Base-by-base conservation (phyloP, 2,797 vertebrate species). In the Hozukius guyotensis region DNA sequence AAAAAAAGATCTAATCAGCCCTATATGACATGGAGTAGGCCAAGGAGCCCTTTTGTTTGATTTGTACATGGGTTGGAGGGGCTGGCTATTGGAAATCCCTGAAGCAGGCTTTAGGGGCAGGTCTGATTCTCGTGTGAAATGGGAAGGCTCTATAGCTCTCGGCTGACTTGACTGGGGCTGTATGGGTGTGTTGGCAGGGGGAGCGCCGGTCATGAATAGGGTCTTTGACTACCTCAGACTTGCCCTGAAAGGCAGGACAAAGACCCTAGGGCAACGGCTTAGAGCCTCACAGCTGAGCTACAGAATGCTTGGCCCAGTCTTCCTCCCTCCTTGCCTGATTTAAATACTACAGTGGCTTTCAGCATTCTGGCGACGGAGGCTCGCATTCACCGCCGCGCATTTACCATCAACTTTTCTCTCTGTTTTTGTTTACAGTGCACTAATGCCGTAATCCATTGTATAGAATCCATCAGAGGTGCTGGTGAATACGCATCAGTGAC, bases 191-290 rank as follows among this genome's bases (percentile, higher is more conserved):
- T 95, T 96, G 95, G 95, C 94, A 95, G 95, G 94, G 94, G 94
- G 95, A 95, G 93, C 90, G 88, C 87, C 89, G 85, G 90, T 87
- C 93, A 95, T 96, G 96, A 96, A 96, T 96, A 93, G 94, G 94
- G 93, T 95, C 96, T 96, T 96, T 96, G 94, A 96, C 94, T 94
- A 95, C 90, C 94, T 96, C 94, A 96, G 95, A 95, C 95, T 95
- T 94, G 94, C 93, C 93, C 96, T 96, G 96, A 96, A 95, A 96
- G 93, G 94, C 94, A 94, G 94, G 93, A 96, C 96, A 96, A 96
- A 96, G 95, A 94, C 93, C 94, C 93, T 89, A 95, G 94, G 95
- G 94, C 95, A 95, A 94, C 93, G 94, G 94, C 95, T 96, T 96
- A 95, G 93, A 96, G 95, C 94, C 93, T 94, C 95, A 95, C 95